Base-by-base conservation (phyloP, 1,140 invertebrate species). In the Bombus confusus region DNA sequence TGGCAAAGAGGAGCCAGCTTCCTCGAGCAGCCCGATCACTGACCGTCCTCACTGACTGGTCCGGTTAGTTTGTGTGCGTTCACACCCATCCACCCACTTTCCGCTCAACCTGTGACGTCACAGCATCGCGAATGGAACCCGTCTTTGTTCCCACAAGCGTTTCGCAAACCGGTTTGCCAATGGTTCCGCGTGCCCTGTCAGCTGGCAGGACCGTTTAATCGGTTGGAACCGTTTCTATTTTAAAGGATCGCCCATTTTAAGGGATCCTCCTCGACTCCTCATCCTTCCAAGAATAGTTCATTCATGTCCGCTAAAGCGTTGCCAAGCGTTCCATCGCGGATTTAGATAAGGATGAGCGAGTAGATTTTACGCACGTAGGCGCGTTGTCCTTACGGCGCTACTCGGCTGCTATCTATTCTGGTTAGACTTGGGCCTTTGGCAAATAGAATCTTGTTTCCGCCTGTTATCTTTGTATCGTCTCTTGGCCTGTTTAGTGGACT, bases 121-220 rank as follows among this genome's bases (percentile, higher is more conserved):
- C 87, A 59, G 72, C 41, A 64, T 47, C 77, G 85, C 85, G 82
- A 85, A 91, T 86, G 92, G 92, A 94, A 94, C 94, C 93, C 87
- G 93, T 94, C 93, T 94, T 94, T 94, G 94, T 94, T 94, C 93
- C 89, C 92, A 93, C 91, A 92, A 91, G 91, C 92, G 90, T 91
- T 92, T 90, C 83, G 87, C 91, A 89, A 93, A 95, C 94, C 94
- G 93, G 94, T 94, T 94, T 93, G 74, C 90, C 89, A 90, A 87
- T 31, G 86, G 91, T 92, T 91, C 90, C 91, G 89, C 91, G 93
- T 93, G 88, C 75, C 87, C 90, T 88, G 93, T 94, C 94, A 94
- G 93, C 94, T 94, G 93, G 80, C 39, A 82, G 69, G 72, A 90
- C 88, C 89, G 89, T 90, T 90, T 90, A 90, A 90, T 90, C 82